Evolutionary conservation across 2,888 invertebrate species (phyloP).

Genomic region (Conchocele bisecta): DNA sequence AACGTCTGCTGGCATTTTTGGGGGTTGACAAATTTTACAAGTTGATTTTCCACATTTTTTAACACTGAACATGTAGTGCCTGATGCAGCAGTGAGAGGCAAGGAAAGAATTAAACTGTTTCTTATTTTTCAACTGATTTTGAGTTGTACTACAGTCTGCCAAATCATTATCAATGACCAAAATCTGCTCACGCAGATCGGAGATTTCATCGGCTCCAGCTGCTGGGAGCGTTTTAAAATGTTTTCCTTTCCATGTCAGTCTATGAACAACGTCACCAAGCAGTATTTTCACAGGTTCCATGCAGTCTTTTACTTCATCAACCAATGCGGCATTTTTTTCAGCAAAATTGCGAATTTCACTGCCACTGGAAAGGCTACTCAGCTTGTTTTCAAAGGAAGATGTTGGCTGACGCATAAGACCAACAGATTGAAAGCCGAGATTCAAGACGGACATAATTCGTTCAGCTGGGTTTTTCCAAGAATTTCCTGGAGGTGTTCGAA

Average conservation of each 20-base stretch:
- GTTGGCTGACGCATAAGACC: not conserved
- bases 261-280: not conserved
- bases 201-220: not conserved
- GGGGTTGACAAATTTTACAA: not conserved
- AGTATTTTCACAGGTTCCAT: not conserved
- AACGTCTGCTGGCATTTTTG: not conserved
- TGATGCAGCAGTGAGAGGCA: no score
- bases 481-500: not conserved
- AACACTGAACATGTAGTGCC: not conserved
- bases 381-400: not conserved
- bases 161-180: no score
- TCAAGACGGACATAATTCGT: conserved; percentile 10
- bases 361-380: not conserved
- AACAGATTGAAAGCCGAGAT: conserved; percentile 12
- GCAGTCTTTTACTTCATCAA: not conserved
- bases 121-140: no score
- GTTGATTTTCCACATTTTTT: not conserved
- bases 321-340: not conserved
- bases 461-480: conserved; percentile 15
- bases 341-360: not conserved
- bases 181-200: no score
- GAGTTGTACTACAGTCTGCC: no score
- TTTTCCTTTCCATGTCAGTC: not conserved
- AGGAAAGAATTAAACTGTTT: no score
- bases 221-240: not conserved